Evolutionary conservation across 2,888 invertebrate species (phyloP).

Genomic region (Pediacus dermestoides): DNA sequence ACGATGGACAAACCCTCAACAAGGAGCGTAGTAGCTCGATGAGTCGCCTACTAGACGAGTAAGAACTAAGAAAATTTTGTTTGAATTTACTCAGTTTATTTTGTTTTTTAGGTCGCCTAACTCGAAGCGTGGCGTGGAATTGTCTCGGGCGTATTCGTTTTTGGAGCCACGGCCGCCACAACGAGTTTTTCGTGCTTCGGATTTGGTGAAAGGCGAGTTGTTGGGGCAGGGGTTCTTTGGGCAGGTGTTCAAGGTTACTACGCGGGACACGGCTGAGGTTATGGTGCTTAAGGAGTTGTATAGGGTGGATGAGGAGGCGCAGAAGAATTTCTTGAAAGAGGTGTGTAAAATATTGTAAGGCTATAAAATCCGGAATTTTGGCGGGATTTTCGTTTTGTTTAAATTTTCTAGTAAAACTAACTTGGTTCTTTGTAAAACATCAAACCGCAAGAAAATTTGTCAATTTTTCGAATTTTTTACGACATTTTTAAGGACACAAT

Average conservation of each 20-base stretch:
- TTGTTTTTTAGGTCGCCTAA: constrained; percentile 43
- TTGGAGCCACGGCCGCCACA: constrained; percentile 62
- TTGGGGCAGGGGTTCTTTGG: constrained; percentile 94
- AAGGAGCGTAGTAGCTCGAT: constrained; percentile 84
- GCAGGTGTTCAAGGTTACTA: constrained; percentile 87
- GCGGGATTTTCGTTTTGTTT: no score
- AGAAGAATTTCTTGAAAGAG: constrained; percentile 92
- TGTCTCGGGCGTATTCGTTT: constrained; percentile 86
- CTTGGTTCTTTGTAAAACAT: no score
- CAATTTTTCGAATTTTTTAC: no score
- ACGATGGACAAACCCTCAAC: constrained; percentile 50
- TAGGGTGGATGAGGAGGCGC: constrained; percentile 90
- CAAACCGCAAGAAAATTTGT: no score
- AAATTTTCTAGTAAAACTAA: no score
- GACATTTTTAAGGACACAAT: no score
- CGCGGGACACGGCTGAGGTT: constrained; percentile 83
- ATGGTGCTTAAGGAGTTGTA: constrained; percentile 94
- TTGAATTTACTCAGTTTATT: neutral
- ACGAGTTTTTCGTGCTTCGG: constrained; percentile 86
- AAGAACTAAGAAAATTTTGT: constrained; percentile 40
- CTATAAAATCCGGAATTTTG: no score
- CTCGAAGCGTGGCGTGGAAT: constrained; percentile 53
- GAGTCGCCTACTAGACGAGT: constrained; percentile 77
- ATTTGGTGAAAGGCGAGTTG: constrained; percentile 83
- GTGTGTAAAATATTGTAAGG: no score